phyloP scores from a whole-genome alignment of 2,888 invertebrate species.

The Ferdinandea cuprea region DNA sequence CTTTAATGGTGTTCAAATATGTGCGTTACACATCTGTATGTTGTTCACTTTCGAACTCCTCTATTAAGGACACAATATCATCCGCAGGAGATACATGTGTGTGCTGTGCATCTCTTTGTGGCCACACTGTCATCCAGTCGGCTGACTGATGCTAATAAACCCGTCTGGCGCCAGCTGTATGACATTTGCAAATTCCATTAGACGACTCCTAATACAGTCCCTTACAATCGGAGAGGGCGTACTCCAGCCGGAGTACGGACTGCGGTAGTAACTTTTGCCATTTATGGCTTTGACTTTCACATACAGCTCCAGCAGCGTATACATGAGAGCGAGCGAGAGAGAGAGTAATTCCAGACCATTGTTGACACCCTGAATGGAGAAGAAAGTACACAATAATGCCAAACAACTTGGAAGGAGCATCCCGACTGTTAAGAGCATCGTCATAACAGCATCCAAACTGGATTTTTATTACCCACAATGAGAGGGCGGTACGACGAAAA shows the following conservation, averaged over 20 bases:
- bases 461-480: constrained; percentile 74
- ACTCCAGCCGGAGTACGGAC: constrained; percentile 25
- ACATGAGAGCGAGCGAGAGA: too few relatives aligned
- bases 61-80: constrained; percentile 65
- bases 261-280: constrained; percentile 70
- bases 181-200: constrained; percentile 75
- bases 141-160: constrained; percentile 82
- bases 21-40: constrained; percentile 28
- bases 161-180: constrained; percentile 77
- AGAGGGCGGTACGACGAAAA: constrained; percentile 39
- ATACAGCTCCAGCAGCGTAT: constrained; percentile 8
- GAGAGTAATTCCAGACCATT: constrained; percentile 64
- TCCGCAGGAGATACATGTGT: constrained; percentile 51
- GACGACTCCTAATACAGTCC: constrained; percentile 10
- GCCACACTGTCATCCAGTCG: constrained; percentile 61
- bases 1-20: constrained; percentile 54
- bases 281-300: constrained; percentile 70
- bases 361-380: constrained; percentile 67
- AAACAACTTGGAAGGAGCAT: constrained; percentile 56
- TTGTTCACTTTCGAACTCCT: constrained; percentile 49
- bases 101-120: constrained; percentile 59
- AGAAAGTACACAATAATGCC: constrained; percentile 53
- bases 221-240: constrained; percentile 59
- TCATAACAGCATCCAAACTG: constrained; percentile 69
- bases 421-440: constrained; percentile 37